Evolutionary conservation across 2,888 invertebrate genomes (phyloP).

Genomic region (Agrypnus murinus): DNA sequence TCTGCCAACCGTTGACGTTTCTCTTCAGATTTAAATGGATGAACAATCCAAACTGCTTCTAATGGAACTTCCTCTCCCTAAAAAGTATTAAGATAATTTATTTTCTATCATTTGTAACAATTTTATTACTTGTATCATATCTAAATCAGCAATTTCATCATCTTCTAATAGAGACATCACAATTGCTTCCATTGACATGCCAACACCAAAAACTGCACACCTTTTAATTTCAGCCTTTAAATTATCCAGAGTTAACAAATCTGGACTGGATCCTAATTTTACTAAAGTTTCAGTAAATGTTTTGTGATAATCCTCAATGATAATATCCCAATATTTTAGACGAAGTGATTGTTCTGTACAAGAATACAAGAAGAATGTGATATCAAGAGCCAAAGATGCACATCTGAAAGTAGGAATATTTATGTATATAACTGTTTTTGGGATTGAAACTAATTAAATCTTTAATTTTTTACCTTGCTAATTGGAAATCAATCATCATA

Average conservation of each 20-base stretch:
- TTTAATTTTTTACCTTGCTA: constrained; percentile 71
- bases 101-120: no score
- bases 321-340: constrained; percentile 74
- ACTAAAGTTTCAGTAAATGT: constrained; percentile 73
- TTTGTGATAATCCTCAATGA: constrained; percentile 77
- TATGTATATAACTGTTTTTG: no score
- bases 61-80: constrained; percentile 76
- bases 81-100: no score
- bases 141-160: constrained; percentile 76
- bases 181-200: constrained; percentile 77
- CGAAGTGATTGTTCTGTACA: constrained; percentile 78
- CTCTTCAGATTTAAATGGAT: constrained; percentile 75
- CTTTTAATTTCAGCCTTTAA: constrained; percentile 75
- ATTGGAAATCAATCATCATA: constrained; percentile 82
- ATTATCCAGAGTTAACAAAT: constrained; percentile 73
- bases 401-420: constrained; percentile 31
- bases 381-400: constrained; percentile 41
- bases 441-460: background rate
- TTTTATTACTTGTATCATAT: constrained; percentile 72
- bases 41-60: constrained; percentile 78
- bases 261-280: constrained; percentile 77
- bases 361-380: constrained; percentile 73
- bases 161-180: constrained; percentile 75
- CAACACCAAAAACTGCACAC: constrained; percentile 75
- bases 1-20: constrained; percentile 78